phyloP scores from a whole-genome alignment of 2,113 vertebrate genomes.

The Panurus biarmicus region DNA sequence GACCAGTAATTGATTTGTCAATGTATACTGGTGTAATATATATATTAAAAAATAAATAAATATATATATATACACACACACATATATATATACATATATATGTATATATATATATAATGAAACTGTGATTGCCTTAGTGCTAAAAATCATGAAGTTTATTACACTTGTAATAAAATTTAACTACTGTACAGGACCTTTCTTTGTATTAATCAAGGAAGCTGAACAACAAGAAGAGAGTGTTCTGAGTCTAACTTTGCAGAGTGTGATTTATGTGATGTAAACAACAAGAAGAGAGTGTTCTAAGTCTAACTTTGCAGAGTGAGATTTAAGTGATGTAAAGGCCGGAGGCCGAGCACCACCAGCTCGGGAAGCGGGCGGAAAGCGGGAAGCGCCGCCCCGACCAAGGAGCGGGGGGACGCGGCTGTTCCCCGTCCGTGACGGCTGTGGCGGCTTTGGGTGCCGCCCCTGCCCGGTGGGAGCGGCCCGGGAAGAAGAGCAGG shows the following conservation, averaged over 20 bases:
- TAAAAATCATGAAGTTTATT: slow-evolving; percentile 68
- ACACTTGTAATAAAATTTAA: slow-evolving; percentile 75
- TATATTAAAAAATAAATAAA: too few species aligned
- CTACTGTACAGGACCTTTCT: not conserved
- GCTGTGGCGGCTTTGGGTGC: not conserved
- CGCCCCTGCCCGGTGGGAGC: too few species aligned
- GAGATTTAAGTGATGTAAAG: not conserved
- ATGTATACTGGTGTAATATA: slow-evolving; percentile 71
- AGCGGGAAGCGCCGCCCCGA: not conserved
- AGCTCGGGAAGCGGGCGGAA: not conserved
- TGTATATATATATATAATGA: slow-evolving; percentile 64
- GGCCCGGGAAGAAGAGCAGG: not conserved
- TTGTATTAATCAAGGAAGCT: not conserved
- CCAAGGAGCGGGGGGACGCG: not conserved
- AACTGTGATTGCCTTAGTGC: slow-evolving; percentile 68
- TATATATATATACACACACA: slow-evolving; percentile 69
- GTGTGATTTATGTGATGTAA: not conserved
- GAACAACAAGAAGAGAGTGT: not conserved
- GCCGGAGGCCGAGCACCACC: too few species aligned
- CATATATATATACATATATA: slow-evolving; percentile 52
- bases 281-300: not conserved
- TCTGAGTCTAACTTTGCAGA: not conserved
- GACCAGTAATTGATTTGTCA: slow-evolving; percentile 56
- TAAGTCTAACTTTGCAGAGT: not conserved
- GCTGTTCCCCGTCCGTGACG: not conserved